Base-by-base conservation (phyloP, 2,888 invertebrate species). In the Gymnocheta viridis region DNA sequence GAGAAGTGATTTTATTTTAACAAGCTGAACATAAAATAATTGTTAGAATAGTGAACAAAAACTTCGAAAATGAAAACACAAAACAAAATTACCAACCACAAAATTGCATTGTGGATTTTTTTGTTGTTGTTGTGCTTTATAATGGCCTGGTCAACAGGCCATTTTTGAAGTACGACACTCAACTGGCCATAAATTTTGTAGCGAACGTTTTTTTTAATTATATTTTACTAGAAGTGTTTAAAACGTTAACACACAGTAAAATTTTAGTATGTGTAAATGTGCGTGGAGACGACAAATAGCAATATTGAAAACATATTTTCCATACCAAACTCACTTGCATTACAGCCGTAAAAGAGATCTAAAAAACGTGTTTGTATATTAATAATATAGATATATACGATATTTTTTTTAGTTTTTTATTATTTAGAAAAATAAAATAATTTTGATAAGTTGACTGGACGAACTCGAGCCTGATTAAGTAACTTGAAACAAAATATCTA, bases 31-130 rank as follows among this genome's bases (percentile, higher is more conserved):
- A 77, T 67, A 62, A 35, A 77, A 72, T 76, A 76, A 82, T 69
- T 81, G 62, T 62, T 69, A 54, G 35, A 49, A 82, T 32, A 64
- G 3, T 19, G 41, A 51, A 22, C 41, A 51, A 27, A 22, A 64
- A 67, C 51, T 10, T 35, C 14, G 22, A 76, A 7, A 73, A 67
- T 29, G 60, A 51, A 66, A 58, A 70, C 35, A 58, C 10, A 44
- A 70, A 67, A 73, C 24, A 67, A 84, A 84, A 74, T 69, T 54
- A 74, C 44, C 19, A 81, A 78, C 81, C 84, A 58, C 84, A 84
- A 84, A 84, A 84, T 81, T 84, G 73, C 81, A 81, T 73, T 84
- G 84, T 74, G 35, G 67, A 78, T 56, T 12, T 19, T 41, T 62
- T 19, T 44, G 41, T 74, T 56, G 78, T 24, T 69, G 1, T 44